Base-by-base conservation (phyloP, 2,888 invertebrate genomes). In the Temnothorax ravouxi region DNA sequence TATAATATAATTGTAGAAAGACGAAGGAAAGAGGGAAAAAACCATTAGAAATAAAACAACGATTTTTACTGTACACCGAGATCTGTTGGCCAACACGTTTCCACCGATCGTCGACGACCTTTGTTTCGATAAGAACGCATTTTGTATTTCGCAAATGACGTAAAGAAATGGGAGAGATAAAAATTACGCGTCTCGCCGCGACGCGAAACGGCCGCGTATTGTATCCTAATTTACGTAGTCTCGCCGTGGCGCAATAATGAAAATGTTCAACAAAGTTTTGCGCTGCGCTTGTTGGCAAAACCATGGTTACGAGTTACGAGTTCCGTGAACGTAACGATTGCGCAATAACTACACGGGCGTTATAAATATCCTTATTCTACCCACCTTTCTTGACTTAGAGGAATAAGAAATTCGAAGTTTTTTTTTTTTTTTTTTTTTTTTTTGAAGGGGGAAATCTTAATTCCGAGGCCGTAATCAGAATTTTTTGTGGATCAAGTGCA, bases 21-120 rank as follows among this genome's bases (percentile, higher is more conserved):
- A 86, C 18, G 15, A 29, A 18, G 61, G 44, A n/a, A 54, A 61
- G 84, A 29, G 52, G 15, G n/a, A 69, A 59, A 50, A 86, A 71
- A 81, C 59, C 47, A 75, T 72, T 83, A 47, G 75, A 47, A 67
- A 66, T 87, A 89, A 88, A 88, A 87, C 87, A 91, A 91, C 88
- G 89, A 91, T 87, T 91, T 34, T 92, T 87, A 91, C 93, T 93
- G 93, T 93, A 94, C 93, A 93, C 93, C 92, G 94, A 94, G 93
- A 93, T 93, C 93, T 93, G 91, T 92, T 88, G 91, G 91, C 92
- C 93, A 91, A 91, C 91, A 91, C 92, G 91, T 90, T 92, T 89
- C 88, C 89, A 84, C 84, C 87, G 89, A 89, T 89, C 86, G 72
- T 83, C 83, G 84, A 86, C 84, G 82, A 86, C 80, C 85, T 71